Conservation (phyloP, 2,797 vertebrate species). For the Sciurus vulgaris region DNA sequence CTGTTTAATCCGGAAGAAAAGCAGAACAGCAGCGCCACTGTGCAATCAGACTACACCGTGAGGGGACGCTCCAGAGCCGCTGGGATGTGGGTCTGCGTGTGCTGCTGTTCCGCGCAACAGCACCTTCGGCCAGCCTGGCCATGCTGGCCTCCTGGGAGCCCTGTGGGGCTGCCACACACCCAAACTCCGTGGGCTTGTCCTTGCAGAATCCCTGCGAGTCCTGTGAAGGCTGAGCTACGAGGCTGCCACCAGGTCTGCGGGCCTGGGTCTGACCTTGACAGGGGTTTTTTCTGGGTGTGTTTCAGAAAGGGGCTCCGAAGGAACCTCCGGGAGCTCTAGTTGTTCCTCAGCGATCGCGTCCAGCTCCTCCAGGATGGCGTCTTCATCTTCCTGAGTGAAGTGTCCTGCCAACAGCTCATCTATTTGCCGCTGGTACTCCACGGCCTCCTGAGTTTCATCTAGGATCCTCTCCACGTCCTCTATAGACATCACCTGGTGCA, state of each 20-base stretch:
- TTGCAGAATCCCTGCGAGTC: slow-evolving; percentile 61
- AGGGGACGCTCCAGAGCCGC: slow-evolving; percentile 72
- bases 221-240: slow-evolving; percentile 84
- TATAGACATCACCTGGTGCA: slow-evolving; percentile 94
- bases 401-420: slow-evolving; percentile 94
- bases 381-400: slow-evolving; percentile 95
- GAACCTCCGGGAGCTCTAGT: slow-evolving; percentile 94
- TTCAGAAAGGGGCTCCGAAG: slow-evolving; percentile 91
- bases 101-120: slow-evolving; percentile 68
- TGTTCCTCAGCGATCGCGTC: slow-evolving; percentile 95
- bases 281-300: slow-evolving; percentile 88
- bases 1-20: slow-evolving; percentile 78
- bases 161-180: slow-evolving; percentile 34
- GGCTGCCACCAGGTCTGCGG: slow-evolving; percentile 91
- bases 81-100: slow-evolving; percentile 70
- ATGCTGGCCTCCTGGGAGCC: background rate
- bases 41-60: slow-evolving; percentile 70
- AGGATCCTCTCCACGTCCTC: slow-evolving; percentile 96
- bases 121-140: background rate
- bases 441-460: slow-evolving; percentile 96
- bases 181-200: slow-evolving; percentile 62
- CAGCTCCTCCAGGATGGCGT: slow-evolving; percentile 95
- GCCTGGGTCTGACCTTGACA: slow-evolving; percentile 90
- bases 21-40: slow-evolving; percentile 58
- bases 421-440: slow-evolving; percentile 98